Percentiles rank a stretch among this genome's conserved stretches.
phyloP scores from a whole-genome alignment of 1,140 invertebrate genomes.

The Heterodera carotae region DNA sequence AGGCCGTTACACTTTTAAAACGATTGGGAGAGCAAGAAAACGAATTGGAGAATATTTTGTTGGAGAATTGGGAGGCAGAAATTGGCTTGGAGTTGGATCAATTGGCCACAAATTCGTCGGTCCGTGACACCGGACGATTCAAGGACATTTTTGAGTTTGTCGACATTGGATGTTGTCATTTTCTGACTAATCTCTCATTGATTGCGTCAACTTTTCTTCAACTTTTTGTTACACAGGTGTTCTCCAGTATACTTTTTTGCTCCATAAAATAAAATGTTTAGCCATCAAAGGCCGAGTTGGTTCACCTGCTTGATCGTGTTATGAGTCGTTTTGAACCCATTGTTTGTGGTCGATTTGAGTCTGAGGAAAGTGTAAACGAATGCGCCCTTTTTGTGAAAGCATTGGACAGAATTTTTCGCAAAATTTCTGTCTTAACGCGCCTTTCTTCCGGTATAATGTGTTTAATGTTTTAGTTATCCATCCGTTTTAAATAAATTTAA shows the following conservation, averaged over 20 bases:
- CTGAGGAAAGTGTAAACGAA: slow-evolving; percentile 37
- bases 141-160: slow-evolving; percentile 43
- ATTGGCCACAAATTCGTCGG: slow-evolving; percentile 22
- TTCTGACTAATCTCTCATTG: slow-evolving; percentile 41
- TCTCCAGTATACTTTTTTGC: neutral
- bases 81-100: slow-evolving; percentile 27
- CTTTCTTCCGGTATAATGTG: slow-evolving; percentile 28
- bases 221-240: slow-evolving; percentile 38
- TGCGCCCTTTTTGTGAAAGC: slow-evolving; percentile 51
- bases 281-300: slow-evolving; percentile 22
- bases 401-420: slow-evolving; percentile 45
- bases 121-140: slow-evolving; percentile 1
- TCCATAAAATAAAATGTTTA: slow-evolving; percentile 13
- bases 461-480: neutral
- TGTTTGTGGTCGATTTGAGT: slow-evolving; percentile 35
- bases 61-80: slow-evolving; percentile 27
- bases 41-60: slow-evolving; percentile 22
- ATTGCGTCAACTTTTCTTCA: slow-evolving; percentile 30
- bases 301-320: slow-evolving; percentile 29
- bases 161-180: slow-evolving; percentile 40
- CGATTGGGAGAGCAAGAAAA: slow-evolving; percentile 17
- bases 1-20: slow-evolving; percentile 30
- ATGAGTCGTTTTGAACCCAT: slow-evolving; percentile 43
- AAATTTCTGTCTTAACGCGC: slow-evolving; percentile 45
- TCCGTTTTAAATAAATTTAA: neutral